These are phyloP conservation scores for Cheiracanthium punctorium DNA, from an alignment of 2,888 invertebrate genomes.

Conservation along the genomic window DNA sequence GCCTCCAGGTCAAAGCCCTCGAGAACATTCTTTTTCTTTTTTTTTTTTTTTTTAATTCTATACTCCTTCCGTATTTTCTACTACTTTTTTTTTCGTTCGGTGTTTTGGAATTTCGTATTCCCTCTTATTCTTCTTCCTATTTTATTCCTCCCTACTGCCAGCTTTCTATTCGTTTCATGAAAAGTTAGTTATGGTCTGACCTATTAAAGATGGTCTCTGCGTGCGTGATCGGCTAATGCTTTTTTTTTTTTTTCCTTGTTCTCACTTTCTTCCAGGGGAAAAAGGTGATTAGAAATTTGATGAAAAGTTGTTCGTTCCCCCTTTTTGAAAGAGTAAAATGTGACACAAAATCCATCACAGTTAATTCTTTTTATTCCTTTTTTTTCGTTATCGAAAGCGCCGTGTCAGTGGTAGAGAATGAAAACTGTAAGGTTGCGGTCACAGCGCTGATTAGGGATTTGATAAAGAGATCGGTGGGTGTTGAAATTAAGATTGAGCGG, in stretches of 20 bases:
- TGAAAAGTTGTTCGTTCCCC: background rate
- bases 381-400: too few relatives aligned
- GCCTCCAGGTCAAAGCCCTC: conserved; percentile 49
- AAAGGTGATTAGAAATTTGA: background rate
- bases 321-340: background rate
- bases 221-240: conserved; percentile 3
- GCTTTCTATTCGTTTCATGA: conserved; percentile 7
- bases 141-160: too few relatives aligned
- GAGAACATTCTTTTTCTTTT: conserved; percentile 4
- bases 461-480: background rate
- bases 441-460: background rate
- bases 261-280: background rate
- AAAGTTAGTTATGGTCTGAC: conserved; percentile 34
- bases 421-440: background rate
- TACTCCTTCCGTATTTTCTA: background rate
- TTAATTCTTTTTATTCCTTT: background rate
- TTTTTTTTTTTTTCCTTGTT: background rate
- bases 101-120: background rate
- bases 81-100: background rate
- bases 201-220: conserved; percentile 16
- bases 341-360: conserved; percentile 3
- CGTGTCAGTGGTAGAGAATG: background rate
- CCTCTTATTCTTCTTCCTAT: background rate
- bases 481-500: too few relatives aligned
- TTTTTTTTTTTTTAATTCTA: background rate